A percentile compares a stretch with the other conserved stretches of the same genome.
Conservation (phyloP, 2,888 invertebrate genomes). For the Brachyptera risi region DNA sequence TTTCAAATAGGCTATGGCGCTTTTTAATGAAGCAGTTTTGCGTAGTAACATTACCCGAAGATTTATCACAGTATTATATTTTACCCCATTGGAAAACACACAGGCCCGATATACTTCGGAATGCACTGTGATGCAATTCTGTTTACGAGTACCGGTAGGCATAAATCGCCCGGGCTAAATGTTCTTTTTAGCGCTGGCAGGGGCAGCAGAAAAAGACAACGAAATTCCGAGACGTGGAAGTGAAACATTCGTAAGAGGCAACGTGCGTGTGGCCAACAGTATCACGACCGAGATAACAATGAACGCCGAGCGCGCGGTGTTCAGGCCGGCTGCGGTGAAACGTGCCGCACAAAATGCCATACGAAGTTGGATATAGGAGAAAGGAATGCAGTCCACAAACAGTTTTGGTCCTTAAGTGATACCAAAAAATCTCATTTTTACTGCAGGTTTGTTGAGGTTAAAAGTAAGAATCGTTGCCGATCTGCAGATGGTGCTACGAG, state of each 20-base stretch:
- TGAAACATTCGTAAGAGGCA: neutral
- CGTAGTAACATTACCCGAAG: too few species aligned
- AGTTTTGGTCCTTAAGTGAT: neutral
- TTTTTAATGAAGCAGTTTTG: too few species aligned
- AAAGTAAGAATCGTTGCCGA: neutral
- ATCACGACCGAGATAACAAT: neutral
- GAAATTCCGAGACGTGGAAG: neutral
- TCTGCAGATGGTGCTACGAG: neutral
- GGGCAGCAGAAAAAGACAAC: neutral
- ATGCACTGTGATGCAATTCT: too few species aligned
- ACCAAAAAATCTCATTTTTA: neutral
- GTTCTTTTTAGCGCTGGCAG: too few species aligned
- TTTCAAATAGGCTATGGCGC: too few species aligned
- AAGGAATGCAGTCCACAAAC: neutral
- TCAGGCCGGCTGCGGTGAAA: neutral
- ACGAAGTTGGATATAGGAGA: neutral
- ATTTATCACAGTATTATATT: too few species aligned
- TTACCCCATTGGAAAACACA: too few species aligned
- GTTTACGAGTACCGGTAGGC: too few species aligned
- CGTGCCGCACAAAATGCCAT: neutral
- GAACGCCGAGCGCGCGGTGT: neutral
- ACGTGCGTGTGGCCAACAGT: neutral
- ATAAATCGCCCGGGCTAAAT: too few species aligned
- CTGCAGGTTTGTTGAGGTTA: neutral
- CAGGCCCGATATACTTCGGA: too few species aligned